A percentile compares a stretch with the other conserved stretches of the same genome.
Evolutionary conservation across 92 coral and sea anemone genomes (phyloP).

Genomic region (Anthopleura xanthogrammica): DNA sequence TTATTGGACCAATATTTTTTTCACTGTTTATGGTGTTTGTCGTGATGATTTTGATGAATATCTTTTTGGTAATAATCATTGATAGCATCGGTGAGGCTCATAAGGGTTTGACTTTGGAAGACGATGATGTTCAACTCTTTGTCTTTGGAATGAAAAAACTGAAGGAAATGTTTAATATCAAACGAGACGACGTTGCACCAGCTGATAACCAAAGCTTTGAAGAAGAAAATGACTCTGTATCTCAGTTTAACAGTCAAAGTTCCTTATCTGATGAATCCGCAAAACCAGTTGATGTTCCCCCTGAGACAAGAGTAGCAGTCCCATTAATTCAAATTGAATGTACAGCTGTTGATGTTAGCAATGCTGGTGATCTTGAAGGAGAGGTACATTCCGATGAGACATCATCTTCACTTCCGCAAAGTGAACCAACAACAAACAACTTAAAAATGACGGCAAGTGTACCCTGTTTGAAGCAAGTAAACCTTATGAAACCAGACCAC

Average conservation of each 20-base stretch:
- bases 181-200: neutral
- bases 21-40: slow-evolving; percentile 75
- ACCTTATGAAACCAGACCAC: neutral
- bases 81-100: slow-evolving; percentile 74
- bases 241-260: neutral
- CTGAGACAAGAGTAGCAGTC: neutral
- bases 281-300: neutral
- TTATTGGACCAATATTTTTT: slow-evolving; percentile 81
- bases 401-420: neutral
- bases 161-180: slow-evolving; percentile 9
- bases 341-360: neutral
- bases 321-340: neutral
- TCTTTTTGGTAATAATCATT: slow-evolving; percentile 80
- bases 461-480: neutral
- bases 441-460: neutral
- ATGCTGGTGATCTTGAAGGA: neutral
- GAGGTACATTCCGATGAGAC: neutral
- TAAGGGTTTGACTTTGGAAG: slow-evolving; percentile 43
- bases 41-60: slow-evolving; percentile 80
- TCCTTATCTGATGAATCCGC: neutral
- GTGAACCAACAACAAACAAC: neutral
- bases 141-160: slow-evolving; percentile 34
- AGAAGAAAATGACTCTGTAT: neutral
- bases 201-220: slow-evolving; percentile 13
- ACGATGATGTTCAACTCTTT: slow-evolving; percentile 62